Base-by-base conservation (phyloP, 2,113 vertebrate genomes). In the Peromyscus californicus region DNA sequence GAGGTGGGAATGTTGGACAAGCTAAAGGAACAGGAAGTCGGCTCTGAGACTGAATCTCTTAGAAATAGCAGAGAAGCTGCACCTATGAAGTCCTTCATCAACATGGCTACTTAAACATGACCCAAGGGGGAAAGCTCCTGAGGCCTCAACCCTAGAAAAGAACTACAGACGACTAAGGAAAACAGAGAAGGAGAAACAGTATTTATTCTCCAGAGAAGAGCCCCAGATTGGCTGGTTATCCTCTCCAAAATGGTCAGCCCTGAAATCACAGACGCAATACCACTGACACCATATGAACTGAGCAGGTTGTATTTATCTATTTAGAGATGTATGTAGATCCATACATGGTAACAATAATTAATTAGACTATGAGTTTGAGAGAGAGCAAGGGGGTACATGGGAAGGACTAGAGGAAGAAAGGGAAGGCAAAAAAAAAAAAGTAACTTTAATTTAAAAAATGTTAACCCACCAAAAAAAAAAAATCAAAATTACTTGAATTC, bases 401-500 rank as follows among this genome's bases (percentile, higher is more conserved):
- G 19, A 74, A 22, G 19, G 21, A 9, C 36, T 72, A 72, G 3
- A n/a, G 17, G 17, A 72, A 72, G 70, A n/a, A n/a, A 72, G 36
- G 36, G 36, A 72, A 21, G 17, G 36, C 12, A 72, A 72, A 72
- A 72, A 16, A 70, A 72, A 72, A 72, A n/a, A 19, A n/a, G 36
- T n/a, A 70, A n/a, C n/a, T 70, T n/a, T 31, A 31, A 15, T 7
- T 7, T 29, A 15, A 78, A 21, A 97, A 93, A 86, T 26, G 63
- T 85, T 45, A 96, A 96, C 78, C 54, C 36, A 89, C 21, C 82
- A 63, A n/a, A n/a, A n/a, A n/a, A n/a, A n/a, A n/a, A n/a, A 54
- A 92, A 93, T 89, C 36, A 82, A 89, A 94, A 93, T 93, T 89
- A 67, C 39, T 36, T 94, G 33, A 31, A 91, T n/a, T 89, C 54